Percentiles rank a stretch among this genome's conserved stretches.
Conservation (phyloP, 2,797 vertebrate genomes). For the Borostomias antarcticus region DNA sequence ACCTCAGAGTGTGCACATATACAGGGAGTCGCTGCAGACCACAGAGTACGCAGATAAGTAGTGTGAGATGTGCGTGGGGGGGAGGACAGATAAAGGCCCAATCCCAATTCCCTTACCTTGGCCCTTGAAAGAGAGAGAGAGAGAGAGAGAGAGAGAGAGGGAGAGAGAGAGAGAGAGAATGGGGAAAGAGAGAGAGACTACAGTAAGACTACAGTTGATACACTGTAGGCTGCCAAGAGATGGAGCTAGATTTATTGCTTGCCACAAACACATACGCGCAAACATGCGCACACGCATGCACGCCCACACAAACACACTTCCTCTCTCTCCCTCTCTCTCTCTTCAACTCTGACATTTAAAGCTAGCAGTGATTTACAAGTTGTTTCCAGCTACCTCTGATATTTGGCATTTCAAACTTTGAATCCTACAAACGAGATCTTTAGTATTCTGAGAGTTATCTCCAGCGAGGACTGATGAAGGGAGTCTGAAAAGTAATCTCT, state of each 20-base stretch:
- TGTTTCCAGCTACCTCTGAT: slow-evolving; percentile 59
- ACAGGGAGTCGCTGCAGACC: no score
- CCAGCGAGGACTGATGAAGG: slow-evolving; percentile 58
- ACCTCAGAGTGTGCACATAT: slow-evolving; percentile 11
- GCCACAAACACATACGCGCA: no score
- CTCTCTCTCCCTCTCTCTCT: slow-evolving; percentile 8
- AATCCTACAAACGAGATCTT: slow-evolving; percentile 60
- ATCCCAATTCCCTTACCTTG: no score
- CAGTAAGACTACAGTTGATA: not conserved
- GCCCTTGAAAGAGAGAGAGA: slow-evolving; percentile 6
- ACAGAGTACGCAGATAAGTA: slow-evolving; percentile 8
- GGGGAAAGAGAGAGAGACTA: not conserved
- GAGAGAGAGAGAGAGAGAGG: not conserved
- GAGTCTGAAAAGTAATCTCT: slow-evolving; percentile 71
- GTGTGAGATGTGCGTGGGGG: slow-evolving; percentile 12
- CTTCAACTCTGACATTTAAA: slow-evolving; percentile 56
- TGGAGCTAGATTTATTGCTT: not conserved
- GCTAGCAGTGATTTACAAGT: slow-evolving; percentile 60
- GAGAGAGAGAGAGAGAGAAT: not conserved
- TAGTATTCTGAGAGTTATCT: slow-evolving; percentile 59
- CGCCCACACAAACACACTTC: not conserved
- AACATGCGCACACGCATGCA: not conserved
- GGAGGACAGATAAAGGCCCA: not conserved
- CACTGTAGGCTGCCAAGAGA: not conserved
- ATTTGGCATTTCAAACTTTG: slow-evolving; percentile 68